Evolutionary conservation across 2,797 vertebrate species (phyloP), one percentile per base, ranked within the genome.

Genomic region (Esox lucius): DNA sequence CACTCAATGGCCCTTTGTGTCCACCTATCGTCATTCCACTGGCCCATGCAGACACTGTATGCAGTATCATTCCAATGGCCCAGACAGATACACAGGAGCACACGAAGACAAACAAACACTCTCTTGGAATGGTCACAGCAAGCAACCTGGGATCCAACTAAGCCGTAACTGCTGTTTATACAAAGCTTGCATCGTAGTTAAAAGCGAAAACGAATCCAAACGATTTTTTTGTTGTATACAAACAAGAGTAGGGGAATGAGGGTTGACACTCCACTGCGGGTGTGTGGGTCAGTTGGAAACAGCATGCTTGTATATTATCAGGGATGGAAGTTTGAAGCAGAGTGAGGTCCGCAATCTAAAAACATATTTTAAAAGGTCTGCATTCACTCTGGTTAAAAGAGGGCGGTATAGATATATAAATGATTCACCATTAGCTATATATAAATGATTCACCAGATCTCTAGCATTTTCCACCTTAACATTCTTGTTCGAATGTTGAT

Each of bases 1-100:
- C 81, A 88, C 83, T 89, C 86, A 79, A 66, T 49, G 61, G 71
- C 77, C 84, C 86, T 87, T 81, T 90, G 90, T 87, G 83, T 84
- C 74, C 72, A 26, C 80, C 62, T 61, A 70, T 77, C 64, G 56
- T 65, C 59, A 64, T 84, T 61, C 51, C 53, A 82, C 68, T 59
- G 76, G 56, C 65, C 66, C 2, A 59, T 9, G 39, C 66, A 71
- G 39, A 72, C 24, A 61, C 19, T 39, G 35, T 39, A 39, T 6
- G 35, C 35, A 6, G 35, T 39, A 39, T 8, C 80, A 88, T 84
- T 89, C 53, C 51, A 83, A 68, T 64, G 76, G 59, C 64, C 67
- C 2, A 62, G 8, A 31, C 66, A 72, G 35, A 76, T 77, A 79
- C 76, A 78, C 85, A 16, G 81, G 82, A 81, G 82, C 65, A 59